These are phyloP conservation scores for Physocephala rufipes DNA, from an alignment of 2,888 invertebrate genomes.

Conservation along the genomic window DNA sequence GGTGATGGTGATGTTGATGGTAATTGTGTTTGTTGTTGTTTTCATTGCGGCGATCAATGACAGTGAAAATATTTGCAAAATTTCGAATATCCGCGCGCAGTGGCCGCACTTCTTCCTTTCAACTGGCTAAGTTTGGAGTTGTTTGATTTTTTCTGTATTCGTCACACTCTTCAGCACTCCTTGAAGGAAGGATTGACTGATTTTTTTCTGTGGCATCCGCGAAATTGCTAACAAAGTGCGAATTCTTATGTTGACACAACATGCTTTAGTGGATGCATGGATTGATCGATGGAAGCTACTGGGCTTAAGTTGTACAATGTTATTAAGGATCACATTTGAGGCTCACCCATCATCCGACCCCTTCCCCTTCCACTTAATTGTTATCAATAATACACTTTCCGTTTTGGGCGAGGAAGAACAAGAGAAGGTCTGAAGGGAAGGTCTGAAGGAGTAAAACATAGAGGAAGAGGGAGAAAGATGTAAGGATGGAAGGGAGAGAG, in stretches of 20 bases:
- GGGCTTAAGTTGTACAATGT: too few relatives aligned
- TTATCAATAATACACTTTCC: too few relatives aligned
- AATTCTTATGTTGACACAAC: conserved; percentile 54
- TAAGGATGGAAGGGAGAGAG: too few relatives aligned
- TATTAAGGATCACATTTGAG: conserved; percentile 27
- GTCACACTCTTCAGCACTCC: background rate
- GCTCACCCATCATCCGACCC: too few relatives aligned
- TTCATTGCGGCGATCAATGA: conserved; percentile 24
- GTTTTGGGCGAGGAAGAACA: too few relatives aligned
- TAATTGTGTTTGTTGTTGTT: too few relatives aligned
- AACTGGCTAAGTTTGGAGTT: conserved; percentile 17
- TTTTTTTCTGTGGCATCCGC: conserved; percentile 33
- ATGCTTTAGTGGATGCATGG: conserved; percentile 44
- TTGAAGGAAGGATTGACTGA: conserved; percentile 19
- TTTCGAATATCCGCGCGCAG: conserved; percentile 56
- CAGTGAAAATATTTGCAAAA: conserved; percentile 50
- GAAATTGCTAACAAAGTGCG: conserved; percentile 48
- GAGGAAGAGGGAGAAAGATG: too few relatives aligned
- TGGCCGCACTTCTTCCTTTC: conserved; percentile 13
- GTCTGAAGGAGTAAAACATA: too few relatives aligned
- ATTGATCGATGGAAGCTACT: too few relatives aligned
- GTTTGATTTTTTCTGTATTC: background rate
- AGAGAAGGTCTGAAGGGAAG: too few relatives aligned
- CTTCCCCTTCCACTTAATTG: too few relatives aligned
- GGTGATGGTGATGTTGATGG: too few relatives aligned